Evolutionary conservation across 2,797 vertebrate species (phyloP), one percentile per base, ranked within the genome.

Genomic region (Anolis apletophallus): DNA sequence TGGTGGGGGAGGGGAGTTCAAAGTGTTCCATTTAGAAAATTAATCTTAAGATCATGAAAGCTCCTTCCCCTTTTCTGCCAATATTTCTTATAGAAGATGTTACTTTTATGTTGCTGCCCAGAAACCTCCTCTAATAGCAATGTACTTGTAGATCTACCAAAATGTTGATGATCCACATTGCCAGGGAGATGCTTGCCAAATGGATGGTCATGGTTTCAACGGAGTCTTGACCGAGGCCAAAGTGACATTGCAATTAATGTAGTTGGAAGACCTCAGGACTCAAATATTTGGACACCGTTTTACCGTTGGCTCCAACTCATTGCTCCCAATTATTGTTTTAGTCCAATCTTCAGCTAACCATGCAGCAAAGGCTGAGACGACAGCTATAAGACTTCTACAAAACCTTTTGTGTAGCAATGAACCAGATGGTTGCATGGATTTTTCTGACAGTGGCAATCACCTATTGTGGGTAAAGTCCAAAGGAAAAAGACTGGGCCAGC

Each of bases 251-350:
- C 90, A 92, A 87, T 89, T 84, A 91, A 93, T 92, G 93, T 93
- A 92, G 86, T 80, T 93, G 92, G 93, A 91, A 93, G 91, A 92
- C 84, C 90, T 94, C 93, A 93, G 91, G 93, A 94, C 91, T 91
- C 92, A 93, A 90, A 93, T 89, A 78, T 91, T 93, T 91, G 89
- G 89, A 93, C 91, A 90, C 91, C 91, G 89, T 67, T 88, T 92
- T 94, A 92, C 89, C 89, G 87, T 91, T 91, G 89, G 92, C 92
- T 91, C 90, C 88, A 88, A 86, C 78, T 46, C 89, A 84, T 94
- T 91, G 91, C 92, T 92, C 86, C 94, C 91, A 91, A 89, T 91
- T 91, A 90, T 85, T 87, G 78, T 91, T 72, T 90, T 93, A 92
- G 85, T 78, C 80, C 81, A 91, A 92, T 91, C 90, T 93, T 90